phyloP scores from a whole-genome alignment of 2,888 invertebrate genomes.

The Zaprionus bogoriensis region DNA sequence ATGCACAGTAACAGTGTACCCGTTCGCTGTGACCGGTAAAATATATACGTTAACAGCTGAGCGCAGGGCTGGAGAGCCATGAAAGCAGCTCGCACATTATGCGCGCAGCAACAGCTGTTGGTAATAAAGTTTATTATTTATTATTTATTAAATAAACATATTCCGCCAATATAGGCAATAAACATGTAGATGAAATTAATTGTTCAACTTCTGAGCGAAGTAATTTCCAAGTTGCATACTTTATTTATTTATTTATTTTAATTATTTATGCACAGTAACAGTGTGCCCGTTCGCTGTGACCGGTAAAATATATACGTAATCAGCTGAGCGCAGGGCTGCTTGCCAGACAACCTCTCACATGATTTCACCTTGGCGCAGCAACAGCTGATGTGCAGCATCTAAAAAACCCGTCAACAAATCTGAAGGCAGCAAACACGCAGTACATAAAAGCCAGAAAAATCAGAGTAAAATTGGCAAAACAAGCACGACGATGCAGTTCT shows the following conservation, averaged over 20 bases:
- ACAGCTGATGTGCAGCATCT: conserved; percentile 40
- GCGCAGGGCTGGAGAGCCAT: not conserved
- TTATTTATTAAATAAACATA: too few species aligned
- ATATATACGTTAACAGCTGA: conserved; percentile 32
- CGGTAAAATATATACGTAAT: not conserved
- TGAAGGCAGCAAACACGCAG: conserved; percentile 16
- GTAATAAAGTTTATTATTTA: too few species aligned
- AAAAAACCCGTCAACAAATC: conserved; percentile 21
- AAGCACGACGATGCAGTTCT: conserved; percentile 87
- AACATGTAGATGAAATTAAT: too few species aligned
- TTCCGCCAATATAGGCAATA: too few species aligned
- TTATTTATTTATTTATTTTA: too few species aligned
- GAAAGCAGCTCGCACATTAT: not conserved
- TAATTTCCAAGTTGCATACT: too few species aligned
- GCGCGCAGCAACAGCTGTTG: conserved; percentile 33
- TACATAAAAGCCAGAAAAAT: not conserved
- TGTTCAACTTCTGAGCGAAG: too few species aligned
- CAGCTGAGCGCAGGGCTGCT: conserved; percentile 23
- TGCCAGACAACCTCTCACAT: too few species aligned
- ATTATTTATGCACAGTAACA: too few species aligned
- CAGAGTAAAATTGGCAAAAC: not conserved
- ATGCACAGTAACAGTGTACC: too few species aligned
- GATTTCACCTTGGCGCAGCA: not conserved
- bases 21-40: not conserved
- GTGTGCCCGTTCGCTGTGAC: conserved; percentile 16